Evolutionary conservation across 1,140 invertebrate species (phyloP).

Genomic region (Leptestheria dahalacensis): DNA sequence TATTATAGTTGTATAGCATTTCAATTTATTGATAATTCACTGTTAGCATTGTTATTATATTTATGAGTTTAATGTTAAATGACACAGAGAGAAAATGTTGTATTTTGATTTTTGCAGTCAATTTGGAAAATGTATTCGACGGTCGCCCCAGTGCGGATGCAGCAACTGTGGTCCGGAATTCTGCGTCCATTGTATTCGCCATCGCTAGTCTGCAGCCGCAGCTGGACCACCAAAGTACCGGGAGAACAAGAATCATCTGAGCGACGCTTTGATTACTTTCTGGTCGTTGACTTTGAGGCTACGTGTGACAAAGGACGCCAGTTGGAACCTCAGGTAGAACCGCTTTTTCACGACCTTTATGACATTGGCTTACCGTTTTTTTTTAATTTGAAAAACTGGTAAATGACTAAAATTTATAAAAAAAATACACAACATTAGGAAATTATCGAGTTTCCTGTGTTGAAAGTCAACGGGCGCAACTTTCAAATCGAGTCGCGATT

Average conservation of each 20-base stretch:
- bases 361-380: conserved; percentile 10
- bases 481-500: conserved; percentile 38
- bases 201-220: no score
- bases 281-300: conserved; percentile 45
- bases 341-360: neutral
- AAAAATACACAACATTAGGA: conserved; percentile 32
- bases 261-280: conserved; percentile 34
- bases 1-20: no score
- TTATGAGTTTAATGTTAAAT: no score
- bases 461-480: conserved; percentile 37
- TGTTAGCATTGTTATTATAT: no score
- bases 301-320: conserved; percentile 33
- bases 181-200: no score
- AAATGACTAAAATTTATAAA: conserved; percentile 13
- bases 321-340: conserved; percentile 28
- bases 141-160: no score
- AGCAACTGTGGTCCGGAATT: no score
- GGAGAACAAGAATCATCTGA: neutral
- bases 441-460: conserved; percentile 50
- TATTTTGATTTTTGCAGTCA: no score
- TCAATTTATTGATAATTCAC: no score
- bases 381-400: conserved; percentile 1
- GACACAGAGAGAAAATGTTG: no score
- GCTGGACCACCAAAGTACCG: no score
- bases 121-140: no score